Evolutionary conservation across 2,113 vertebrate genomes (phyloP), one percentile per base, ranked within the genome.

Genomic region (Thryonomys swinderianus): DNA sequence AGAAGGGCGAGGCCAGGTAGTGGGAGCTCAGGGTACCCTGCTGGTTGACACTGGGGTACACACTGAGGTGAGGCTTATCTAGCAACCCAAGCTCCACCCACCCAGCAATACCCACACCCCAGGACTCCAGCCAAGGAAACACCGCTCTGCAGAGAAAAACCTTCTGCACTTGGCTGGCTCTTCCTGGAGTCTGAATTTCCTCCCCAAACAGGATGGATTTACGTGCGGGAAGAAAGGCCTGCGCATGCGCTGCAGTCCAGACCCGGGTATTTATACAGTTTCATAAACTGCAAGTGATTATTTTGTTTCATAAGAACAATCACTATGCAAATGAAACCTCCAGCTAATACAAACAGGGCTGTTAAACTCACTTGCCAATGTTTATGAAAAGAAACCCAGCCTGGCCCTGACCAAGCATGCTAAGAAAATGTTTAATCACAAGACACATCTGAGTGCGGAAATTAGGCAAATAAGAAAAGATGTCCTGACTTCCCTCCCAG

Each of bases 401-500:
- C 81, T 81, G 66, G 90, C 94, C 84, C 92, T 93, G 55, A 86
- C 59, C 86, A 20, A 92, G 96, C 57, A 20, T 32, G 3, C 96
- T 95, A 93, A 95, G 32, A 61, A 97, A 97, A 94, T 93, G 96
- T 86, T 97, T 97, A 96, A 97, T 96, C 91, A 97, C 97, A 97
- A 78, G 88, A 97, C 96, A 88, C 61, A 96, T 96, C 97, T 61
- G 94, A 79, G 79, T 90, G 94, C 90, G 80, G 95, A 98, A 97
- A 95, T 98, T 96, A 90, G 91, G 96, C 95, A 96, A 97, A 95
- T 90, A 94, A 96, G 90, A 88, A 96, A 95, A 96, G 90, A 94
- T 57, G 76, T 64, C 89, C 92, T 67, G 71, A 88, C 88, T 89
- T 85, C 11, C 51, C 1, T 95, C 90, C 87, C n/a, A 16, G 84